A percentile compares a stretch with the other conserved stretches of the same genome.
Conservation (phyloP, 2,113 vertebrate genomes). For the Dascyllus trimaculatus region DNA sequence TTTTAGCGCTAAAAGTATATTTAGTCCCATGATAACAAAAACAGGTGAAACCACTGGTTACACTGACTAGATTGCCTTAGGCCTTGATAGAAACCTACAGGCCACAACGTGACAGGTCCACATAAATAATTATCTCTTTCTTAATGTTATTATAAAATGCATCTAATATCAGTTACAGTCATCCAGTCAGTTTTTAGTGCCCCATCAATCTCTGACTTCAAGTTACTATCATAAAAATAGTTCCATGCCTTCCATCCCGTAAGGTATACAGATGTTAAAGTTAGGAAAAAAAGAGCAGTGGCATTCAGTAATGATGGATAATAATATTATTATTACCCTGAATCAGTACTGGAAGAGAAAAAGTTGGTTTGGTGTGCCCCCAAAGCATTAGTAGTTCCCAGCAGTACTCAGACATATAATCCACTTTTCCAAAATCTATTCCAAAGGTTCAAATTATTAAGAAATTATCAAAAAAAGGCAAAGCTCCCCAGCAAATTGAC, state of each 20-base stretch:
- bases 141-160: neutral
- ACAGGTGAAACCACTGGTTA: no score
- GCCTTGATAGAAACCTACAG: neutral
- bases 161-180: neutral
- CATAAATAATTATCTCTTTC: neutral
- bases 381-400: neutral
- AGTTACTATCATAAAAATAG: neutral
- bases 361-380: neutral
- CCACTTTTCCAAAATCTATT: neutral
- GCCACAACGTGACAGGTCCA: neutral
- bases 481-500: no score
- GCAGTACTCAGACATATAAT: neutral
- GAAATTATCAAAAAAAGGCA: no score
- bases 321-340: neutral
- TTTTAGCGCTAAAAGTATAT: no score
- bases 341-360: neutral
- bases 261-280: no score
- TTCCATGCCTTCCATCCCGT: no score
- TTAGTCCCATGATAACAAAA: no score
- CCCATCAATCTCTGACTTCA: neutral
- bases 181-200: neutral
- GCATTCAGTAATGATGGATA: no score
- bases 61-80: neutral
- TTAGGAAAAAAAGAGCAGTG: no score
- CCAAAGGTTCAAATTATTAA: neutral